These are phyloP conservation scores for Clivina fossor DNA, from an alignment of 2,888 invertebrate genomes.

Conservation along the genomic window DNA sequence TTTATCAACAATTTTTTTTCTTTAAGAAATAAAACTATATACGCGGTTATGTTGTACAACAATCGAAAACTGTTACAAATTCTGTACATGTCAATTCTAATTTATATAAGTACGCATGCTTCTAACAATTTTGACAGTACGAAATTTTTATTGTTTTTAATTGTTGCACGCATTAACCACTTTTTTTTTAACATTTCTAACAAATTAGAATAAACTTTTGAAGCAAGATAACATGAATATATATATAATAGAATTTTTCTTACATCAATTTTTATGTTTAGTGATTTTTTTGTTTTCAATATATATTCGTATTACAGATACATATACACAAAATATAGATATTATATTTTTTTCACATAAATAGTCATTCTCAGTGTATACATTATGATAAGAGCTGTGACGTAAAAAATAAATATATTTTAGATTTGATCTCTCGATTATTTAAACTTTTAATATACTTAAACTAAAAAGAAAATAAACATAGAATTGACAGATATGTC, in stretches of 20 bases:
- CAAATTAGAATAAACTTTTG: slow-evolving; percentile 26
- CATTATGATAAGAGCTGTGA: slow-evolving; percentile 27
- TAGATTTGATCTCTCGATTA: slow-evolving; percentile 21
- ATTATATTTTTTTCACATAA: slow-evolving; percentile 33
- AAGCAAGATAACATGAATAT: slow-evolving; percentile 34
- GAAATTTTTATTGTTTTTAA: too few relatives aligned
- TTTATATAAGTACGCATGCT: too few relatives aligned
- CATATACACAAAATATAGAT: slow-evolving; percentile 33
- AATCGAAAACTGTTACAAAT: too few relatives aligned
- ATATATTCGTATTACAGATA: slow-evolving; percentile 31
- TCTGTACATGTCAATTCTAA: too few relatives aligned
- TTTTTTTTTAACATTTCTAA: slow-evolving; percentile 11
- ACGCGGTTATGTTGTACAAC: too few relatives aligned
- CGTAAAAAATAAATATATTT: slow-evolving; percentile 4
- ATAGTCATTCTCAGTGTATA: slow-evolving; percentile 24
- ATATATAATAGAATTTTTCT: slow-evolving; percentile 26
- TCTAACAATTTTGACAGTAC: too few relatives aligned
- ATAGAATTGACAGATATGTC: slow-evolving; percentile 25
- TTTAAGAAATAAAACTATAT: too few relatives aligned
- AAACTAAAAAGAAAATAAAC: not conserved
- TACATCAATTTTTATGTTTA: slow-evolving; percentile 27
- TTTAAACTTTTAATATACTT: slow-evolving; percentile 2
- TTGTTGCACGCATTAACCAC: too few relatives aligned
- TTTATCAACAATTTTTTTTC: slow-evolving; percentile 2
- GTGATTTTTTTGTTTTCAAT: slow-evolving; percentile 23